These are phyloP conservation scores for Epinephelus malabaricus DNA, from an alignment of 2,797 vertebrate species.

Conservation along the genomic window DNA sequence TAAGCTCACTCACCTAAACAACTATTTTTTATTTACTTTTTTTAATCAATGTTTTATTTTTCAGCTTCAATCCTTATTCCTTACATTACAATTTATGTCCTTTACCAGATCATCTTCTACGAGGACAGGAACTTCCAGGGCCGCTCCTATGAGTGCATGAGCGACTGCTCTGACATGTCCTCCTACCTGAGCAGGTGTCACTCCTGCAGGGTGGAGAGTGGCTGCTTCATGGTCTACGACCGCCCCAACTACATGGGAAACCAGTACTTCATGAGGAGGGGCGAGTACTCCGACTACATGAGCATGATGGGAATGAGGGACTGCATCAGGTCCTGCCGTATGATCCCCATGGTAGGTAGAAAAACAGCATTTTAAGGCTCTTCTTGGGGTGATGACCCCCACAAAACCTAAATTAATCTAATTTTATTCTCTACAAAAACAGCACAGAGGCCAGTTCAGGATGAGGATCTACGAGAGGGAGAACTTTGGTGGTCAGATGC, in stretches of 20 bases:
- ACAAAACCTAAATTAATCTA: background rate
- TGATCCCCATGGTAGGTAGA: constrained; percentile 73
- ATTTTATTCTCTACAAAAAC: background rate
- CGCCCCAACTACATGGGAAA: constrained; percentile 74
- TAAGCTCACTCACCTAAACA: constrained; percentile 45
- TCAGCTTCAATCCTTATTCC: background rate
- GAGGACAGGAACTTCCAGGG: constrained; percentile 85
- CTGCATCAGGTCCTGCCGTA: constrained; percentile 76
- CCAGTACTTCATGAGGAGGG: constrained; percentile 80
- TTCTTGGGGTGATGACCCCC: rapidly evolving
- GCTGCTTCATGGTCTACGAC: constrained; percentile 84
- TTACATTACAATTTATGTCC: background rate
- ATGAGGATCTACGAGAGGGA: constrained; percentile 84
- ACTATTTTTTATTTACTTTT: background rate
- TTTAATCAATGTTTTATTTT: too few species aligned
- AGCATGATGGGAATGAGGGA: constrained; percentile 71
- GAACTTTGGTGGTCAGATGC: constrained; percentile 74
- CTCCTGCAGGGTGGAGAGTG: constrained; percentile 80
- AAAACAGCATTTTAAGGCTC: background rate
- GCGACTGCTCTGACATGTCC: constrained; percentile 80
- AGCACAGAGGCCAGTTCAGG: constrained; percentile 80
- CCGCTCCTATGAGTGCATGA: constrained; percentile 78
- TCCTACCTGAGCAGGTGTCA: constrained; percentile 80
- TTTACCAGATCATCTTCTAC: constrained; percentile 83
- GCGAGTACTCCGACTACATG: constrained; percentile 80